These are phyloP conservation scores for Pipistrellus pygmaeus DNA, from an alignment of 2,797 vertebrate genomes.

Conservation along the genomic window DNA sequence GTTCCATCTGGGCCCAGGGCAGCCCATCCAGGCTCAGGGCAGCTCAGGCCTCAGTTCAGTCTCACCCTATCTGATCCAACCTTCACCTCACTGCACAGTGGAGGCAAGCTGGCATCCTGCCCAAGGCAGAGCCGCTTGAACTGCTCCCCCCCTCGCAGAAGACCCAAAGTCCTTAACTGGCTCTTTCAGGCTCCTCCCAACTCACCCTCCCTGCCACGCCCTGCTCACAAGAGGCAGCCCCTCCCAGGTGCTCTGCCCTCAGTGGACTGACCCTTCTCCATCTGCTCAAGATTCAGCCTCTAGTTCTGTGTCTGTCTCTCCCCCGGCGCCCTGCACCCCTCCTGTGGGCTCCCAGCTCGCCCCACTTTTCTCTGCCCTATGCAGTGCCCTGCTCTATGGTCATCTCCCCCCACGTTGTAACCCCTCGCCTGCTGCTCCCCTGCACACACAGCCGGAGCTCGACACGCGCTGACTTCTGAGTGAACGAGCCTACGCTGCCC, in stretches of 20 bases:
- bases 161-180: not conserved
- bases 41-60: not conserved
- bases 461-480: not conserved
- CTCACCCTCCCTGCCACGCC: no score
- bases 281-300: not conserved
- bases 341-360: not conserved
- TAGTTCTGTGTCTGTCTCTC: accelerated
- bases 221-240: not conserved
- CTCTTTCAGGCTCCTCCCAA: not conserved
- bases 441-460: not conserved
- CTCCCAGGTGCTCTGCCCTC: not conserved
- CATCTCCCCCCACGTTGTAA: accelerated
- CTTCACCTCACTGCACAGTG: accelerated
- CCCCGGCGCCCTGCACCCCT: accelerated
- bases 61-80: not conserved
- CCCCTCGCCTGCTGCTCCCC: not conserved
- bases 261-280: not conserved
- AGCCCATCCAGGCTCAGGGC: no score
- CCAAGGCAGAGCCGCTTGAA: not conserved
- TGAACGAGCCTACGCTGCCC: not conserved
- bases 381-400: accelerated
- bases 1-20: not conserved
- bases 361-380: not conserved
- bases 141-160: accelerated
- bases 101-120: not conserved